Base-by-base conservation (phyloP, 2,888 invertebrate genomes). In the Leptinotarsa haldemani region DNA sequence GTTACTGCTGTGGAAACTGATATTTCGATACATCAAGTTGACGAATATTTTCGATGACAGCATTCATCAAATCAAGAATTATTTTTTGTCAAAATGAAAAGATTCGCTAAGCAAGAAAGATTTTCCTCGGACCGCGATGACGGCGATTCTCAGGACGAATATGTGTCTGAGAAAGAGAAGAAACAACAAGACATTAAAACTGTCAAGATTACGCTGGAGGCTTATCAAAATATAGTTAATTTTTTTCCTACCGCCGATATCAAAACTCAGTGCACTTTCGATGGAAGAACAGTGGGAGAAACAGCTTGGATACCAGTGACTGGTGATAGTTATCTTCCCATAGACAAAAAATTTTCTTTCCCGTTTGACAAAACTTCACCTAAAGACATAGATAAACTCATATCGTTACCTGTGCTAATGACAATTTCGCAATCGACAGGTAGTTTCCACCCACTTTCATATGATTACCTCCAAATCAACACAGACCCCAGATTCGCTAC, bases 371-470 rank as follows among this genome's bases (percentile, higher is more conserved):
- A 25, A 40, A 61, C n/a, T 61, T 61, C 61, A 3, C n/a, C 61
- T n/a, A 61, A 30, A n/a, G 61, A 61, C n/a, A 61, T 61, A 3
- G 61, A 61, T n/a, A 61, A 61, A 40, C 61, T 61, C 7, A 30
- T 61, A 61, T 61, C 61, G 5, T 25, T n/a, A 30, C 61, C 61
- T 40, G n/a, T 61, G 4, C 3, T 61, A n/a, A 4, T 61, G 30
- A 61, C 61, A 30, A 18, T 61, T 7, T n/a, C 40, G 12, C 61
- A 61, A 30, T 16, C 40, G 5, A 61, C n/a, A 0, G n/a, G 61
- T n/a, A 61, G 7, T 61, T 61, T 40, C 16, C 30, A 30, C 16
- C 4, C 30, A n/a, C 1, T n/a, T 9, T n/a, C 18, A 40, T 61
- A 61, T 12, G 61, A n/a, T n/a, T n/a, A 30, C 40, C 61, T 61